Conservation (phyloP, 2,113 vertebrate species). For the Scalopus aquaticus region DNA sequence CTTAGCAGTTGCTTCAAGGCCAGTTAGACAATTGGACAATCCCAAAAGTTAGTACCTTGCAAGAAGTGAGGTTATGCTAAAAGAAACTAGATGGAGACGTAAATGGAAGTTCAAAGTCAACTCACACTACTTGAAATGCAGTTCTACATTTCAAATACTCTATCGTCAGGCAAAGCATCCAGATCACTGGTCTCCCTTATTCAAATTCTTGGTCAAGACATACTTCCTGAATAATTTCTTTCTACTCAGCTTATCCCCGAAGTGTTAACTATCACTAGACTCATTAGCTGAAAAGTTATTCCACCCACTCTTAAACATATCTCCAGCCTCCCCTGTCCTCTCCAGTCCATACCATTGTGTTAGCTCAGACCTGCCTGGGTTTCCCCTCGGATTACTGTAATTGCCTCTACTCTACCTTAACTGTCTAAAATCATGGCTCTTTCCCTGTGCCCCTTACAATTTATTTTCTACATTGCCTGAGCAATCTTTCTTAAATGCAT, state of each 20-base stretch:
- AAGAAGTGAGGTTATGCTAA: background rate
- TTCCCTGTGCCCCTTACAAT: constrained; percentile 19
- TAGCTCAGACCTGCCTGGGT: background rate
- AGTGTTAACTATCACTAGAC: background rate
- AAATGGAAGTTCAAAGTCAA: background rate
- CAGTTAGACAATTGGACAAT: background rate
- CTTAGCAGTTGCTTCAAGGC: background rate
- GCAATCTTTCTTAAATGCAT: constrained; percentile 73
- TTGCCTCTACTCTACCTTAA: constrained; percentile 54
- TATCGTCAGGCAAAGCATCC: background rate
- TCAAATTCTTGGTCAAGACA: constrained; percentile 25
- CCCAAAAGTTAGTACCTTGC: background rate
- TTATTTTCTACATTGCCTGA: constrained; percentile 60
- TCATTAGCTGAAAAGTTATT: background rate
- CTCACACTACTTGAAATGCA: background rate
- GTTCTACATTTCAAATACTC: background rate
- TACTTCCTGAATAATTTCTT: constrained; percentile 20
- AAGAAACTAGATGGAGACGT: background rate
- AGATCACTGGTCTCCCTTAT: background rate
- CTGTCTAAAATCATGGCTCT: constrained; percentile 33
- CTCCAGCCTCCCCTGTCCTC: background rate
- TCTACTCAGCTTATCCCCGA: background rate
- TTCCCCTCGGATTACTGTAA: constrained; percentile 59
- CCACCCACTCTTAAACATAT: background rate
- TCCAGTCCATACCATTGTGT: background rate